Percentiles rank a stretch among this genome's conserved stretches.
Conservation (phyloP, 2,797 vertebrate species). For the Karalla daura region DNA sequence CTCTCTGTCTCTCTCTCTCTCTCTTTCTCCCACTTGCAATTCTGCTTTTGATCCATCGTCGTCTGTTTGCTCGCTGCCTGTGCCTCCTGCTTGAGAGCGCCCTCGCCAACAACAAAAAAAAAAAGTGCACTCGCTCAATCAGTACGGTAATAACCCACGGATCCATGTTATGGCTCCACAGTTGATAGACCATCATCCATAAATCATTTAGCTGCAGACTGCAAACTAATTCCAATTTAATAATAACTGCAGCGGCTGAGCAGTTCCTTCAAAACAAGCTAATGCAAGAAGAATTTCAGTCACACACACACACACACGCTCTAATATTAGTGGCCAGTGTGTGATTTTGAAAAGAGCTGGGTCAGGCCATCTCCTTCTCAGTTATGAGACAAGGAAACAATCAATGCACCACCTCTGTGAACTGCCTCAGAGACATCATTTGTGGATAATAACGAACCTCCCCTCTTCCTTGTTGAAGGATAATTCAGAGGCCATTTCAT, state of each 20-base stretch:
- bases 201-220: conserved; percentile 34
- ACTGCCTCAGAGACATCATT: conserved; percentile 15
- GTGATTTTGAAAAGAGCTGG: conserved; percentile 10
- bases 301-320: not conserved
- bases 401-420: conserved; percentile 19
- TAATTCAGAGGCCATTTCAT: conserved; percentile 32
- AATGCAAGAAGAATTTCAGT: not conserved
- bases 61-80: not conserved
- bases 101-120: not conserved
- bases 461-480: conserved; percentile 25
- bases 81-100: not conserved
- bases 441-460: conserved; percentile 20
- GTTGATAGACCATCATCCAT: conserved; percentile 21
- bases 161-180: conserved; percentile 35
- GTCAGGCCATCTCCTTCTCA: not conserved
- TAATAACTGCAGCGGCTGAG: conserved; percentile 8
- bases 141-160: conserved; percentile 18
- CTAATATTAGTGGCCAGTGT: not conserved
- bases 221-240: conserved; percentile 11
- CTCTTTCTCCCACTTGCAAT: not conserved
- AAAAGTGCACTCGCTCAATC: conserved; percentile 2
- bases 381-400: conserved; percentile 14
- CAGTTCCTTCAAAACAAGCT: conserved; percentile 1
- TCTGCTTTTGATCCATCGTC: conserved; percentile 9
- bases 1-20: no score